These are phyloP conservation scores for Tridacna gigas DNA, from an alignment of 2,888 invertebrate species.

Conservation along the genomic window DNA sequence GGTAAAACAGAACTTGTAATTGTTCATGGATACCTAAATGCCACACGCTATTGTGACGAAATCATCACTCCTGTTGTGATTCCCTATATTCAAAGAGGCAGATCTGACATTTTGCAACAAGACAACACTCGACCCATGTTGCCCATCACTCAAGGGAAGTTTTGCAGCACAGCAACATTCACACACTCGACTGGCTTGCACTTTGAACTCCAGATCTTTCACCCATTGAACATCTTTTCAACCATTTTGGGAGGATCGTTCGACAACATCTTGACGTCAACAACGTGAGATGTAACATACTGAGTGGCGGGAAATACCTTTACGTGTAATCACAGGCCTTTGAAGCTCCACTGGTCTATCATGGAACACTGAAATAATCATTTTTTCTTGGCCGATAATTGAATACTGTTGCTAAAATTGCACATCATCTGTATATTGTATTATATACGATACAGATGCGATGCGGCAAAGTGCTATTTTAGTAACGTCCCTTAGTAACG, in stretches of 20 bases:
- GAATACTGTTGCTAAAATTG: too few relatives aligned
- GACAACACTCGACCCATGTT: conserved; percentile 3
- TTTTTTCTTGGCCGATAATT: too few relatives aligned
- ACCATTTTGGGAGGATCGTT: conserved; percentile 10
- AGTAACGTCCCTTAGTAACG: too few relatives aligned
- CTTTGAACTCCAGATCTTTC: conserved; percentile 7
- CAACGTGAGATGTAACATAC: too few relatives aligned
- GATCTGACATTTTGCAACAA: neutral
- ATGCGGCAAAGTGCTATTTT: too few relatives aligned
- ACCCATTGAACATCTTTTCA: conserved; percentile 23
- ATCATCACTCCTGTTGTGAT: conserved; percentile 44
- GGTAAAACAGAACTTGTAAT: conserved; percentile 29
- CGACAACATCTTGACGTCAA: too few relatives aligned
- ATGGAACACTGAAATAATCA: too few relatives aligned
- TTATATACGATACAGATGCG: too few relatives aligned
- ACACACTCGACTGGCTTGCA: conserved; percentile 7
- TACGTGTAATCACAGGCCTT: too few relatives aligned
- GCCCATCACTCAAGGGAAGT: neutral
- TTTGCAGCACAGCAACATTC: neutral
- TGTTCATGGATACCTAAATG: conserved; percentile 40
- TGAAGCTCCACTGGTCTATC: too few relatives aligned
- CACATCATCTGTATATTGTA: too few relatives aligned
- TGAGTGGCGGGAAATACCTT: too few relatives aligned
- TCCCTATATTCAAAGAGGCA: neutral
- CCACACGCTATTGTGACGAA: conserved; percentile 46